phyloP scores from a whole-genome alignment of 92 coral and sea anemone species.

The Porites cylindrica region DNA sequence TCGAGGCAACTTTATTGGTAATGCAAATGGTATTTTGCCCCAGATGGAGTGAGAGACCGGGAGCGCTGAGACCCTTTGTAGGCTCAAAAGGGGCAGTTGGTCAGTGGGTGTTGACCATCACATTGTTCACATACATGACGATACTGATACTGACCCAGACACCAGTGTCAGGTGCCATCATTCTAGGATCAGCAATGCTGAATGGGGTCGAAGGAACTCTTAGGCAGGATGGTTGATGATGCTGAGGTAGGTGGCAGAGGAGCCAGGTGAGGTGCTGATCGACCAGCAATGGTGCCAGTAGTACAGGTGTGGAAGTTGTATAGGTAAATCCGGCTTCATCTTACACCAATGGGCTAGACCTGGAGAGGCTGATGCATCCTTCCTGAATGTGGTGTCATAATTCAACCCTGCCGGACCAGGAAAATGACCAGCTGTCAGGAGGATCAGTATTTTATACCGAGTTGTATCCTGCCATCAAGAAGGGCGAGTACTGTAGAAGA shows the following conservation, averaged over 20 bases:
- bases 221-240: not conserved
- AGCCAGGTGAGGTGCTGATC: not conserved
- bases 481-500: conserved; percentile 14
- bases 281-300: not conserved
- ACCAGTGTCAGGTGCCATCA: not conserved
- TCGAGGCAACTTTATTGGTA: no score
- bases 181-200: not conserved
- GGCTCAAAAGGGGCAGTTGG: conserved; percentile 5
- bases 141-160: not conserved
- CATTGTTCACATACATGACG: not conserved
- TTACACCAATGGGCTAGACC: conserved; percentile 22
- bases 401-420: conserved; percentile 34
- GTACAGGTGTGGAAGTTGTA: conserved; percentile 23
- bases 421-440: conserved; percentile 28
- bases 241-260: not conserved
- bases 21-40: no score
- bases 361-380: not conserved
- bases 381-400: conserved; percentile 26
- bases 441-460: conserved; percentile 28
- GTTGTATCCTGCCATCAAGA: conserved; percentile 6
- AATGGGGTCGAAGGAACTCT: not conserved
- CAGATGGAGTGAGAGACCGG: no score
- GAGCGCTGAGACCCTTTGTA: no score
- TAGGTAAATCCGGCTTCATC: conserved; percentile 27
- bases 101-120: not conserved